Evolutionary conservation across 2,888 invertebrate genomes (phyloP), one percentile per base, ranked within the genome.

Genomic region (Andrena haemorrhoa): DNA sequence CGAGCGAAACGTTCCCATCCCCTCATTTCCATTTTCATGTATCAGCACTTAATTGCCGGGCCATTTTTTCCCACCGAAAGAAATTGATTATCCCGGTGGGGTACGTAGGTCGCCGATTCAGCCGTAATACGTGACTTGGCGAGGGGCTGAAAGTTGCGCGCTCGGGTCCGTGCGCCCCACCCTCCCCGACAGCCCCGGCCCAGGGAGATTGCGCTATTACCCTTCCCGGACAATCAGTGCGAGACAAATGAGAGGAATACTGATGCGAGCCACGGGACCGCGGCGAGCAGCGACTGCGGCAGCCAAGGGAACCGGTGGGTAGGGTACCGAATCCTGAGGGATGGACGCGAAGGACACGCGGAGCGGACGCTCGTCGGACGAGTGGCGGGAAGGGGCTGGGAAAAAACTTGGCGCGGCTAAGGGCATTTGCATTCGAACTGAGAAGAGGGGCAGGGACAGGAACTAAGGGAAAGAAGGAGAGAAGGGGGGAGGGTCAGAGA

Each of bases 231-330:
- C 92, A 92, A 93, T 93, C 92, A 92, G 92, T 90, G 90, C 87
- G 89, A 89, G 91, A 92, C 91, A 91, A 92, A 91, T 90, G 91
- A 89, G 89, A 89, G 89, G 92, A 92, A 92, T 92, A 93, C 92
- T 90, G 90, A 93, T 92, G 86, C 76, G 85, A 66, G 76, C 53
- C 85, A 76, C 61, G 60, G 75, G 80, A 75, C 51, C 72, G 10
- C 10, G 23, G 23, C 56, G 66, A 61, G 35, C 70, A 16, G 33
- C 49, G 58, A 35, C 68, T 58, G 16, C 20, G 20, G 10, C 8
- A 65, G 41, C 7, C 35, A 49, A 29, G 23, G 64, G 47, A 29
- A 31, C 20, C 61, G 31, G 31, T n/a, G 33, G 79, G 47, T 5
- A 16, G 31, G 23, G 20, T 8, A 1, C 35, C 20, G 66, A 65